Percentiles rank a stretch among this genome's conserved stretches.
Evolutionary conservation across 2,113 vertebrate species (phyloP).

Genomic region (Zosterops pallidus): DNA sequence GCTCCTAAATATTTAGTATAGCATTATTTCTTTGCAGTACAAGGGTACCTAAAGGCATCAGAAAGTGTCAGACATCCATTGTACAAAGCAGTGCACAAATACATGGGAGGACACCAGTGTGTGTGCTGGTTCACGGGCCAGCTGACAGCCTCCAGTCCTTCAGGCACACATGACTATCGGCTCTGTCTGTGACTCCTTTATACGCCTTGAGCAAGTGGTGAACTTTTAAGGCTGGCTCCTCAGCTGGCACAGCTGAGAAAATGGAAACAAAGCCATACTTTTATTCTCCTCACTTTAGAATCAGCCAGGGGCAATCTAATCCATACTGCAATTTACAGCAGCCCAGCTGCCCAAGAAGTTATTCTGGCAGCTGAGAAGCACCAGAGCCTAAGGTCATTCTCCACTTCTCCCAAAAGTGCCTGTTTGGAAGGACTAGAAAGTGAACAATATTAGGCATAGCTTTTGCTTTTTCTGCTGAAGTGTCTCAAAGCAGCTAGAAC

Average conservation of each 20-base stretch:
- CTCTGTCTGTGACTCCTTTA: not conserved
- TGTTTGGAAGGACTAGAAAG: not conserved
- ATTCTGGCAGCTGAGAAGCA: conserved; percentile 20
- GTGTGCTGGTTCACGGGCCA: not conserved
- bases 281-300: conserved; percentile 42
- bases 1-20: not conserved
- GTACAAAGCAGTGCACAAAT: not conserved
- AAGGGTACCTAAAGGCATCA: not conserved
- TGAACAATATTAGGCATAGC: not conserved
- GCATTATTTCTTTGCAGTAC: not conserved
- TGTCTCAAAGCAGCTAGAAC: not conserved
- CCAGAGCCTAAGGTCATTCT: conserved; percentile 41
- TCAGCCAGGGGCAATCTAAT: conserved; percentile 47
- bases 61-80: not conserved
- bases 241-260: conserved; percentile 32
- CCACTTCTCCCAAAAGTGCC: not conserved
- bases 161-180: not conserved
- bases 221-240: conserved; percentile 30
- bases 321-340: conserved; percentile 37
- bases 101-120: not conserved
- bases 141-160: not conserved
- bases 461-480: conserved; percentile 9
- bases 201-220: conserved; percentile 1
- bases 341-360: not conserved
- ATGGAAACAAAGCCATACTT: conserved; percentile 34